These are phyloP conservation scores for Henricia sp. DNA, from an alignment of 53 echinoderm and acorn worm species.

Conservation along the genomic window DNA sequence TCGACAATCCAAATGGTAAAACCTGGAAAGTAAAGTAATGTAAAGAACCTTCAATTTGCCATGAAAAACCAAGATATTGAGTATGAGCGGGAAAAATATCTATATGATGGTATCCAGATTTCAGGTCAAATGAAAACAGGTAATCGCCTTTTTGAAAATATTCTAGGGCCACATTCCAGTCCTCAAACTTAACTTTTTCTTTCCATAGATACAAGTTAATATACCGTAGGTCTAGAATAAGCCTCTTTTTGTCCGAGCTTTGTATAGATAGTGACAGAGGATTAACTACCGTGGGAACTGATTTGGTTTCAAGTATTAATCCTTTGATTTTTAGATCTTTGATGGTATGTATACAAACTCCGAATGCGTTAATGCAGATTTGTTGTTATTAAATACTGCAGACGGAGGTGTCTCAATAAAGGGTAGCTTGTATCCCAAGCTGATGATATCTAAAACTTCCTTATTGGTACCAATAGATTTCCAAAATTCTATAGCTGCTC, in stretches of 20 bases:
- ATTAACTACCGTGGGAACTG: slow-evolving; percentile 24
- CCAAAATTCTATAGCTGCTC: slow-evolving; percentile 15
- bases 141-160: slow-evolving; percentile 48
- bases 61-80: slow-evolving; percentile 35
- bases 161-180: slow-evolving; percentile 12
- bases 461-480: background rate
- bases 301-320: background rate
- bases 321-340: background rate
- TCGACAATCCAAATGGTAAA: slow-evolving; percentile 53
- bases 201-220: slow-evolving; percentile 49
- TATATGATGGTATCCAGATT: slow-evolving; percentile 60
- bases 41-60: background rate
- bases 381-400: background rate
- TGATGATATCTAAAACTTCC: background rate
- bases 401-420: slow-evolving; percentile 9
- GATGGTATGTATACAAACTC: slow-evolving; percentile 19
- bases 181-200: slow-evolving; percentile 52
- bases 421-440: slow-evolving; percentile 12
- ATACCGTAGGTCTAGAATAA: slow-evolving; percentile 52
- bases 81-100: slow-evolving; percentile 39
- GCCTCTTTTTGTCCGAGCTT: slow-evolving; percentile 35
- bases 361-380: slow-evolving; percentile 8
- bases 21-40: slow-evolving; percentile 43
- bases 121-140: slow-evolving; percentile 43
- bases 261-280: slow-evolving; percentile 55